phyloP scores from a whole-genome alignment of 2,888 invertebrate species.

The Hololepta plana region DNA sequence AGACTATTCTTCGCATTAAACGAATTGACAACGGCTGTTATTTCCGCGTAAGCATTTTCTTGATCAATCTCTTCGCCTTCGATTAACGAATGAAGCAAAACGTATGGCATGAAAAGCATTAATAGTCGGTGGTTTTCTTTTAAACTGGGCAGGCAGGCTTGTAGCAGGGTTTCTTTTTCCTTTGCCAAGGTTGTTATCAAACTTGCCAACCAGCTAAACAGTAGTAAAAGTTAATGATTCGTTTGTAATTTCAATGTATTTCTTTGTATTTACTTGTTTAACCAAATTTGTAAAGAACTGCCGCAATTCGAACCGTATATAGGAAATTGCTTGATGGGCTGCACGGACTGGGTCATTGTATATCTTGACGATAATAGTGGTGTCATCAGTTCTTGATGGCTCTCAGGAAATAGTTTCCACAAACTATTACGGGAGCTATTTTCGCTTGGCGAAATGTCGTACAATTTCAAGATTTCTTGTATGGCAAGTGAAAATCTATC shows the following conservation, averaged over 20 bases:
- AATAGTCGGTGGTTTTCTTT: conserved; percentile 52
- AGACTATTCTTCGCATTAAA: conserved; percentile 13
- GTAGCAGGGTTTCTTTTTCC: conserved; percentile 39
- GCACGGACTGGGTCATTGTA: conserved; percentile 18
- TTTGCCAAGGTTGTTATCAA: conserved; percentile 43
- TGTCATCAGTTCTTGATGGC: conserved; percentile 57
- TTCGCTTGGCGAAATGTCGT: conserved; percentile 46
- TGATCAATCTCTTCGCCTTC: conserved; percentile 27
- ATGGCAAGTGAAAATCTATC: conserved; percentile 67
- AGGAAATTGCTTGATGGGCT: conserved; percentile 22
- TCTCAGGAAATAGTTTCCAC: conserved; percentile 52
- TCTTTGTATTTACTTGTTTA: conserved; percentile 37
- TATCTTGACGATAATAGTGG: conserved; percentile 58
- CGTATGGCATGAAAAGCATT: conserved; percentile 57
- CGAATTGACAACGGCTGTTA: conserved; percentile 32
- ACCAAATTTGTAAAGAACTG: conserved; percentile 54
- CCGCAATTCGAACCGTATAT: conserved; percentile 49
- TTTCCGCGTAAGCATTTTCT: conserved; percentile 34
- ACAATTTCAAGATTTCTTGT: conserved; percentile 56
- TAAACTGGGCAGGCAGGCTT: conserved; percentile 57
- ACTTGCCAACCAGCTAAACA: conserved; percentile 48
- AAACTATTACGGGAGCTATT: conserved; percentile 35
- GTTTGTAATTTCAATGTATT: neutral
- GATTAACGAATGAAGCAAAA: conserved; percentile 44
- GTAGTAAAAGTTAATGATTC: neutral